Evolutionary conservation across 2,797 vertebrate species (phyloP).

Genomic region (Limosa lapponica): DNA sequence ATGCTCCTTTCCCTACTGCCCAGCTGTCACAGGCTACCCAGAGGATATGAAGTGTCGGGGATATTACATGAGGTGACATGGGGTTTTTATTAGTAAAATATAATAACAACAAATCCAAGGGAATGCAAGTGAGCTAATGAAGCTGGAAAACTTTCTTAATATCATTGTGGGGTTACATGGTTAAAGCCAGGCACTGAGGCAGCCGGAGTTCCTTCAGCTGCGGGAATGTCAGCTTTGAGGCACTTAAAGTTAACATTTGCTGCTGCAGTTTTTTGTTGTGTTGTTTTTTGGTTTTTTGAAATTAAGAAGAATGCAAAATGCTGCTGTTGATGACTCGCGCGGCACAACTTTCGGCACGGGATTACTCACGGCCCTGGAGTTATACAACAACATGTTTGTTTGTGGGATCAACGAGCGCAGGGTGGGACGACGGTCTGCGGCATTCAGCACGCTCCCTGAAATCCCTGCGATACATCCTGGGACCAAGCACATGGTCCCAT

Average conservation of each 20-base stretch:
- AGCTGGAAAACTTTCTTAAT: neutral
- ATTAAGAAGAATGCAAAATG: neutral
- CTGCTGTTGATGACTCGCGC: neutral
- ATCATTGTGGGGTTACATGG: neutral
- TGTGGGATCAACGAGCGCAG: neutral
- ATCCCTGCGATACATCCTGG: neutral
- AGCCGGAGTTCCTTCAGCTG: neutral
- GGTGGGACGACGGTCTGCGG: neutral
- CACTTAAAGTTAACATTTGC: neutral
- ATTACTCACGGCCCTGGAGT: neutral
- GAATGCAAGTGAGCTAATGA: neutral
- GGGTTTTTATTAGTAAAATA: neutral
- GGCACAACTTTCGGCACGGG: neutral
- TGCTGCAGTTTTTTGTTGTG: neutral
- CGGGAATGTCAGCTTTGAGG: rapidly evolving
- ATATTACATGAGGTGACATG: neutral
- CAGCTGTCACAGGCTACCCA: rapidly evolving
- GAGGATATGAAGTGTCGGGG: neutral
- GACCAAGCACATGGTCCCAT: neutral
- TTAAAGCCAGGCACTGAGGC: neutral
- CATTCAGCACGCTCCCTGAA: neutral
- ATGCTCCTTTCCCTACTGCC: neutral
- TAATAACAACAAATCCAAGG: neutral
- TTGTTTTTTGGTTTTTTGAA: neutral
- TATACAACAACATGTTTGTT: constrained; percentile 19